Evolutionary conservation across 2,113 vertebrate genomes (phyloP), one percentile per base, ranked within the genome.

Genomic region (Odobenus rosmarus): DNA sequence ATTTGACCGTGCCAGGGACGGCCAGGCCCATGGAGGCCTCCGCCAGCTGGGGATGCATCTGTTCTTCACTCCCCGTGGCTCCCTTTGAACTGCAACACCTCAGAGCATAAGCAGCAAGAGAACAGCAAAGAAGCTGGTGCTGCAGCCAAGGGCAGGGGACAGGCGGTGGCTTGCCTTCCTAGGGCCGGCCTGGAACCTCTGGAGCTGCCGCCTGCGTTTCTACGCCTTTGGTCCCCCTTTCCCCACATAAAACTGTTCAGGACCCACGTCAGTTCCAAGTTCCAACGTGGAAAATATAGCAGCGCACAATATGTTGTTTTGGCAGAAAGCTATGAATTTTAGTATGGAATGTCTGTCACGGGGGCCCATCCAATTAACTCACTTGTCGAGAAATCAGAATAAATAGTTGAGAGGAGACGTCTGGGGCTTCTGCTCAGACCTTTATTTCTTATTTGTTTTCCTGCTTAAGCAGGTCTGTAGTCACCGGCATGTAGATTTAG

Each of bases 331-430:
- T 82, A 74, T 74, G 93, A 90, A 88, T 92, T 95, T 92, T 49
- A 62, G 90, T 42, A 19, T 57, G 85, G 93, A 95, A 90, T 96
- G 90, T 96, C 96, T 98, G 97, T 97, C 93, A 84, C 76, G 4
- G 64, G 87, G 69, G 21, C 90, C 84, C 92, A 95, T 92, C 95
- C 94, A 95, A 97, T 98, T 98, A 98, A 84, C 95, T 98, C 26
- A 28, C 92, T 93, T 97, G 97, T 96, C 83, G 26, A 79, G 95
- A 93, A 93, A 93, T 88, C 95, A 97, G 97, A 97, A 96, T 96
- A 90, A 94, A 94, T 86, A 95, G 81, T 90, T 82, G 13, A 69
- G 81, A 90, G 84, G 90, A 49, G n/a, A 76, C 7, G 16, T 64
- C 64, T 23, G 51, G 3, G 2, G 96, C 80, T 85, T 94, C 67